Conservation (phyloP, 2,113 vertebrate genomes). For the Eulacestoma nigropectus region DNA sequence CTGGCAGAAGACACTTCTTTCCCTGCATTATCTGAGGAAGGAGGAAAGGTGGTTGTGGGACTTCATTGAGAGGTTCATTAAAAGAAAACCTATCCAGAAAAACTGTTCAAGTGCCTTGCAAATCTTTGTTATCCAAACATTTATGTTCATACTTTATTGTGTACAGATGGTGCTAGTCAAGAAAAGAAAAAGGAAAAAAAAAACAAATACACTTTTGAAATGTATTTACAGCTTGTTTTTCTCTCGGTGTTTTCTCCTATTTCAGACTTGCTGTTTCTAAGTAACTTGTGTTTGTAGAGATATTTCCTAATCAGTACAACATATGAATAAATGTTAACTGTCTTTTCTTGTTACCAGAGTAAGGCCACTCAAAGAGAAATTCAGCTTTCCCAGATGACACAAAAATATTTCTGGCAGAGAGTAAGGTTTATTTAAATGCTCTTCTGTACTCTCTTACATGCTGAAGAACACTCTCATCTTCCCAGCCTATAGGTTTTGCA, state of each 20-base stretch:
- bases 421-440: conserved; percentile 2
- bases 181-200: conserved; percentile 60
- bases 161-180: conserved; percentile 90
- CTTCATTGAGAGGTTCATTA: conserved; percentile 52
- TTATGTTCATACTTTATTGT: conserved; percentile 80
- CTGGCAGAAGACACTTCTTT: conserved; percentile 60
- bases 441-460: neutral
- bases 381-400: neutral
- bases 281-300: conserved; percentile 87
- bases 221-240: conserved; percentile 78
- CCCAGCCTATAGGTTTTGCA: neutral
- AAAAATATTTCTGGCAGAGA: neutral
- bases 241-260: conserved; percentile 77
- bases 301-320: conserved; percentile 81
- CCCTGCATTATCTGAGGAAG: conserved; percentile 29
- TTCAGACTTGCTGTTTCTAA: conserved; percentile 81
- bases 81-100: conserved; percentile 66
- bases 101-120: conserved; percentile 95
- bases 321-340: conserved; percentile 83
- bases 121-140: conserved; percentile 84
- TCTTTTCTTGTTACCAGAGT: conserved; percentile 74
- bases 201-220: conserved; percentile 65
- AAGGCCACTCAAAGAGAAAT: conserved; percentile 77
- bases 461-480: neutral
- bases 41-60: conserved; percentile 48